A percentile compares a stretch with the other conserved stretches of the same genome.
These are phyloP conservation scores for Andrena hattorfiana DNA, from an alignment of 2,888 invertebrate species.

Conservation along the genomic window DNA sequence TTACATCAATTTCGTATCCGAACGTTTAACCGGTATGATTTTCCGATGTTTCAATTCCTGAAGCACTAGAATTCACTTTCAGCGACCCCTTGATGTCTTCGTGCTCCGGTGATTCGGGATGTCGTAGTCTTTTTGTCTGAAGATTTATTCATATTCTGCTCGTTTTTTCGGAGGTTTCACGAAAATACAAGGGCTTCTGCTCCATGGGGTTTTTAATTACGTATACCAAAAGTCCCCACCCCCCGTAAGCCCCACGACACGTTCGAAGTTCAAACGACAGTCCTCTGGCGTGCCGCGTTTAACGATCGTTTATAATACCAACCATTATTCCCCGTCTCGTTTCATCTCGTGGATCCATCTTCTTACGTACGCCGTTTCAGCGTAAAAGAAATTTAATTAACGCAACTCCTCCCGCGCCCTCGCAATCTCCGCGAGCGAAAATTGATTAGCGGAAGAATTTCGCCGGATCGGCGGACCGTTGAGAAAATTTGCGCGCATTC, in stretches of 20 bases:
- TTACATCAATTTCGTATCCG: not conserved
- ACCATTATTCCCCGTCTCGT: conserved; percentile 13
- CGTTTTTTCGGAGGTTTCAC: conserved; percentile 10
- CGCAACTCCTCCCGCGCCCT: not conserved
- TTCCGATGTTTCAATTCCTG: not conserved
- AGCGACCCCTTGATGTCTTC: too few relatives aligned
- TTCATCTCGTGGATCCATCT: conserved; percentile 16
- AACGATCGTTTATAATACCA: conserved; percentile 63
- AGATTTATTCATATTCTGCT: conserved; percentile 1
- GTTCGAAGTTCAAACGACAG: conserved; percentile 56
- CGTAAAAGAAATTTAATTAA: conserved; percentile 65
- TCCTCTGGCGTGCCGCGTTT: conserved; percentile 32
- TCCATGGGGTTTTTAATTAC: conserved; percentile 50
- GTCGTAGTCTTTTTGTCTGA: not conserved
- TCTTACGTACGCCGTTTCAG: conserved; percentile 35
- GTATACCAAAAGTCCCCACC: conserved; percentile 22
- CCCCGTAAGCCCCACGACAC: conserved; percentile 24
- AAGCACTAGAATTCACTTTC: not conserved
- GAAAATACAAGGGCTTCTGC: conserved; percentile 18
- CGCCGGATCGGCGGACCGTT: not conserved
- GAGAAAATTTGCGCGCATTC: not conserved
- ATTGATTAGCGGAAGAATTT: conserved; percentile 35
- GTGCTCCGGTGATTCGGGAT: not conserved
- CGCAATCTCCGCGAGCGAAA: not conserved
- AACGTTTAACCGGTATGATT: not conserved